phyloP scores from a whole-genome alignment of 2,797 vertebrate genomes.

The Tenualosa ilisha region DNA sequence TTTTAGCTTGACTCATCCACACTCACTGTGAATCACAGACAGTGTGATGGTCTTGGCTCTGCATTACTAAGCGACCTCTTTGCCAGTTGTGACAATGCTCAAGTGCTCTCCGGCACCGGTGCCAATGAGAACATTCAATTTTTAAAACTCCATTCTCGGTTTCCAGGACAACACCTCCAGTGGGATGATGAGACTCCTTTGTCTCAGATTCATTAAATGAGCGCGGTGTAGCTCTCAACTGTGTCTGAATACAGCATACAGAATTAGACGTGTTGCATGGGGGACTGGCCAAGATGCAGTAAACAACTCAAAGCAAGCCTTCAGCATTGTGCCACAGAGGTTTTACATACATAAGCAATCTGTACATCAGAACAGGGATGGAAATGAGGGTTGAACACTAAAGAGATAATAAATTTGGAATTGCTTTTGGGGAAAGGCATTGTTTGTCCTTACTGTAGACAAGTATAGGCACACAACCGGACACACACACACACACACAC shows the following conservation, averaged over 20 bases:
- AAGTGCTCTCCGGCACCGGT: constrained; percentile 28
- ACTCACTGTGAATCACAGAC: neutral
- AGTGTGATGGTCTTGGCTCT: constrained; percentile 9
- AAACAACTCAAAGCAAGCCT: neutral
- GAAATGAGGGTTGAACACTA: neutral
- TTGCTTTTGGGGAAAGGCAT: neutral
- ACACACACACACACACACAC: constrained; percentile 6
- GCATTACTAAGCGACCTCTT: constrained; percentile 45
- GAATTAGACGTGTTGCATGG: neutral
- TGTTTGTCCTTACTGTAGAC: neutral
- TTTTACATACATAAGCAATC: neutral
- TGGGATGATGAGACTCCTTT: constrained; percentile 43
- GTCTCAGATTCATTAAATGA: constrained; percentile 36
- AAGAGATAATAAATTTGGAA: constrained; percentile 8
- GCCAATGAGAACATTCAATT: constrained; percentile 36
- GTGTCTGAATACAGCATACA: neutral
- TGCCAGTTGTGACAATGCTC: constrained; percentile 31
- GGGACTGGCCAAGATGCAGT: constrained; percentile 1
- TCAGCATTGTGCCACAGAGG: neutral
- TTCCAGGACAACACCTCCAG: constrained; percentile 47
- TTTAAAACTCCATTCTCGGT: constrained; percentile 39
- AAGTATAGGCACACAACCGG: neutral
- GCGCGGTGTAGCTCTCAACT: neutral
- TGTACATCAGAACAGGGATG: neutral
- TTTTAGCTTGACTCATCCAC: constrained; percentile 8